Conservation (phyloP, 2,888 invertebrate species). For the Scaeva pyrastri region DNA sequence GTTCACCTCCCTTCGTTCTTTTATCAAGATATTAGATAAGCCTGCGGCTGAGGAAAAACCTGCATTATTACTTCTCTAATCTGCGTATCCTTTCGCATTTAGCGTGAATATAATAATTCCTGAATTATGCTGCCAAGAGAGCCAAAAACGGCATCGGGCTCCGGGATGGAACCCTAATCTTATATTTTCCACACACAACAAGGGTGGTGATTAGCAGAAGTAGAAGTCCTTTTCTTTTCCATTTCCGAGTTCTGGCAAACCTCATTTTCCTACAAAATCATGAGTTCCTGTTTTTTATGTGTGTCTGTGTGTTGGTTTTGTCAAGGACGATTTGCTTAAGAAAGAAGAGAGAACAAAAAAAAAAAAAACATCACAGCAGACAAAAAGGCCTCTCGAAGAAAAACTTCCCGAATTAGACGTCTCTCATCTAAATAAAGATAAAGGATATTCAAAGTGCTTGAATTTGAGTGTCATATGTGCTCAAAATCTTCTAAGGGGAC, state of each 20-base stretch:
- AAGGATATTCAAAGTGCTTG: conserved; percentile 61
- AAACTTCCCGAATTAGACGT: conserved; percentile 58
- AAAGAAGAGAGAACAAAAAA: not conserved
- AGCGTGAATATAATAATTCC: conserved; percentile 56
- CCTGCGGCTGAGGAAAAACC: conserved; percentile 13
- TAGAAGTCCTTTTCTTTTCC: conserved; percentile 64
- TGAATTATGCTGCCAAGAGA: conserved; percentile 43
- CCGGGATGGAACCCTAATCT: conserved; percentile 46
- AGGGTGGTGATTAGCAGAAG: conserved; percentile 68
- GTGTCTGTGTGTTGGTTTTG: conserved; percentile 22
- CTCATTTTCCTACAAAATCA: not conserved
- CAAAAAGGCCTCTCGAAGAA: conserved; percentile 51
- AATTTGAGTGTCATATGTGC: conserved; percentile 66
- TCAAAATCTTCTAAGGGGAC: not conserved
- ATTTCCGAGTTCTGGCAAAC: conserved; percentile 32
- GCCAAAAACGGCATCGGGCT: not conserved
- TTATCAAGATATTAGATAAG: conserved; percentile 10
- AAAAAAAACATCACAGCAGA: conserved; percentile 14
- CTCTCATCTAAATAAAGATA: conserved; percentile 57
- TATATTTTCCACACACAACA: conserved; percentile 54
- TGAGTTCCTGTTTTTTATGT: conserved; percentile 1
- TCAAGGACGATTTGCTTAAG: conserved; percentile 40
- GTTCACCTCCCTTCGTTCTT: conserved; percentile 4
- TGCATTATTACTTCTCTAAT: conserved; percentile 57
- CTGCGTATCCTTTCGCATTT: conserved; percentile 61